These are phyloP conservation scores for Microcebus jonahi DNA, from an alignment of 2,113 vertebrate species.

Conservation along the genomic window DNA sequence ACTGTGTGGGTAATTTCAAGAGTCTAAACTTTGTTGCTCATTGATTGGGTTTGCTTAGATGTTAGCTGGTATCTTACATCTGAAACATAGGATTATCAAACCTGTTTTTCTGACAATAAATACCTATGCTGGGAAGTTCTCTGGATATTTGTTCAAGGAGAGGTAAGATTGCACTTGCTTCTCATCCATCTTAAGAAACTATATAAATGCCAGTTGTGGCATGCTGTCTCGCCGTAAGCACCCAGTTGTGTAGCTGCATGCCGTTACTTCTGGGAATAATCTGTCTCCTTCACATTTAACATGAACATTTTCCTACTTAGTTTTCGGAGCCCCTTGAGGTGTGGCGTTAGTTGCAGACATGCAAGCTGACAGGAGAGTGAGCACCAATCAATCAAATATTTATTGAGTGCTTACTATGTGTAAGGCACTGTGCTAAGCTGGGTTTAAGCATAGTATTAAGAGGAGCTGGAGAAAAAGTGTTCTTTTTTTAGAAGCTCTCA, in stretches of 20 bases:
- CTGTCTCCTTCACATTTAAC: neutral
- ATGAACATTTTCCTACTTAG: constrained; percentile 23
- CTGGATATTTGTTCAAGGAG: constrained; percentile 7
- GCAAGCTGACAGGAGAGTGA: constrained; percentile 39
- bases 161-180: neutral
- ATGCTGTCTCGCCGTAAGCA: no score
- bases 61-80: neutral
- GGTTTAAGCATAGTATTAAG: constrained; percentile 72
- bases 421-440: constrained; percentile 75
- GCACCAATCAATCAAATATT: constrained; percentile 71
- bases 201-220: neutral
- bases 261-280: neutral
- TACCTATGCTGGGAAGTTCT: neutral
- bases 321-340: constrained; percentile 53
- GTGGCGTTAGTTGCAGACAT: constrained; percentile 16
- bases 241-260: neutral
- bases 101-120: neutral
- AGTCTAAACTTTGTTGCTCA: neutral
- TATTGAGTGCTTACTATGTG: constrained; percentile 78
- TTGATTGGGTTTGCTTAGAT: neutral
- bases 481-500: constrained; percentile 39
- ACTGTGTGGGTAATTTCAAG: neutral
- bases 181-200: neutral
- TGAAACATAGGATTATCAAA: neutral
- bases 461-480: constrained; percentile 41